These are phyloP conservation scores for Cavia porcellus DNA, from an alignment of 2,113 vertebrate genomes.

Conservation along the genomic window DNA sequence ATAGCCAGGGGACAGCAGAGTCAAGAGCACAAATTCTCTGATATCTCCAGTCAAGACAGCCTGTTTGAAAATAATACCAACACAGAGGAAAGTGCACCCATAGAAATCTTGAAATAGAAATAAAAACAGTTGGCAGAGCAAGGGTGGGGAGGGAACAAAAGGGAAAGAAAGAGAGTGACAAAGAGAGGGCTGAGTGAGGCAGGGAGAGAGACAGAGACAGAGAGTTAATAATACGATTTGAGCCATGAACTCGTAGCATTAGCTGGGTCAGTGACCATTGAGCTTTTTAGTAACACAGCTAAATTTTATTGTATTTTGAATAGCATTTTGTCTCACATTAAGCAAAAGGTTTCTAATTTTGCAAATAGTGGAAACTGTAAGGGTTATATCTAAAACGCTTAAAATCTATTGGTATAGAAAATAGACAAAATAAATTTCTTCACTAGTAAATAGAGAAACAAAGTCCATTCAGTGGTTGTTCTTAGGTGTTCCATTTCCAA, in stretches of 20 bases:
- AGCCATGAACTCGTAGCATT: background rate
- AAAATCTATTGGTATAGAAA: background rate
- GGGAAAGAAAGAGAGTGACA: background rate
- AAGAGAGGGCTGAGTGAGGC: too few species aligned
- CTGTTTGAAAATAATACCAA: background rate
- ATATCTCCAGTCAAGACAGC: background rate
- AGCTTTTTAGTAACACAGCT: slow-evolving; percentile 42
- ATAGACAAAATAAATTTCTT: background rate
- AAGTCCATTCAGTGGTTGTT: background rate
- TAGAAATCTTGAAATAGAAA: background rate
- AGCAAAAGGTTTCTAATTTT: slow-evolving; percentile 25
- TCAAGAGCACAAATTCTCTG: background rate
- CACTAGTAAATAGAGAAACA: background rate
- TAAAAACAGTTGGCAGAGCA: background rate
- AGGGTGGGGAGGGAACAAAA: too few species aligned
- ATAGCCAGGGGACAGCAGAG: background rate
- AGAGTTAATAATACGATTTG: background rate
- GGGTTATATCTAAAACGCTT: background rate
- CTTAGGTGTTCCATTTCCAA: background rate
- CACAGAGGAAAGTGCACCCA: background rate
- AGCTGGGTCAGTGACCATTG: background rate
- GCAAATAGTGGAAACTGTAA: background rate
- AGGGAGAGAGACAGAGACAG: background rate
- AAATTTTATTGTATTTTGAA: background rate
- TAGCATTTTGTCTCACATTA: slow-evolving; percentile 31